Evolutionary conservation across 2,113 vertebrate genomes (phyloP).

Genomic region (Siniperca knerii): DNA sequence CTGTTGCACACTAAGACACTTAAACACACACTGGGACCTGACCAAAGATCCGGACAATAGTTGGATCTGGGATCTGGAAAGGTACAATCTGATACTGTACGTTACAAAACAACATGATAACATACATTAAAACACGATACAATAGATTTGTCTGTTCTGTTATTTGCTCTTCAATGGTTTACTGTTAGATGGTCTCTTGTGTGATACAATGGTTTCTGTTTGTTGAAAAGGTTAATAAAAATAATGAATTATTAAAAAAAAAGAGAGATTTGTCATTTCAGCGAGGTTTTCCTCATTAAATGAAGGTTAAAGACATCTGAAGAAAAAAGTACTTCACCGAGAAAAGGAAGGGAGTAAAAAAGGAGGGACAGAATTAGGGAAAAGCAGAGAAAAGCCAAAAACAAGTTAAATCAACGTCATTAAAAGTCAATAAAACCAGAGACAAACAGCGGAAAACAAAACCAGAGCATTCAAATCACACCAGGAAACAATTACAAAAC

Average conservation of each 20-base stretch:
- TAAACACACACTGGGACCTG: background rate
- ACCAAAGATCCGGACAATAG: background rate
- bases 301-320: background rate
- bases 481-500: conserved; percentile 4
- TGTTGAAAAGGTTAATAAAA: too few species aligned
- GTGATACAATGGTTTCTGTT: too few species aligned
- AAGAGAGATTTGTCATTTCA: background rate
- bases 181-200: too few species aligned
- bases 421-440: background rate
- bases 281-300: background rate
- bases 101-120: background rate
- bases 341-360: background rate
- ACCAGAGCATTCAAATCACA: background rate
- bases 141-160: background rate
- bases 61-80: background rate
- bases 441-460: background rate
- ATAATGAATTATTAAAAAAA: too few species aligned
- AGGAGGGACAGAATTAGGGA: background rate
- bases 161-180: too few species aligned
- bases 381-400: background rate
- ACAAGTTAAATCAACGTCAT: conserved; percentile 1
- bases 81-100: too few species aligned
- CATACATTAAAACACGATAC: background rate
- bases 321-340: background rate
- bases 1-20: background rate